These are phyloP conservation scores for Scolopax rusticola DNA, from an alignment of 2,797 vertebrate genomes.

Conservation along the genomic window DNA sequence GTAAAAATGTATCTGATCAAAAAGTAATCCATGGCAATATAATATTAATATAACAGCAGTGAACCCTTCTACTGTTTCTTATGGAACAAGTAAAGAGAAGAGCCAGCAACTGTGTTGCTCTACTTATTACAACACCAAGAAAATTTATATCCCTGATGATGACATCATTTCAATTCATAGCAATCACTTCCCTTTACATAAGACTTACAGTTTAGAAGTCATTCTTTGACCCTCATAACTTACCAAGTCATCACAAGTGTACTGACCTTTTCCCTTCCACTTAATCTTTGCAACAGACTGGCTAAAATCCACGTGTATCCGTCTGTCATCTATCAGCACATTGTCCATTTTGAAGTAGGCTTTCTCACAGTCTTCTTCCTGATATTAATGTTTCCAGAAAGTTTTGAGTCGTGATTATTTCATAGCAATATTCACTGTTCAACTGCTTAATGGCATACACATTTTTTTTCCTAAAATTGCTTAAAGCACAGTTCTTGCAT, in stretches of 20 bases:
- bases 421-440: not conserved
- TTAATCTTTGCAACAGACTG: slow-evolving; percentile 97
- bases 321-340: slow-evolving; percentile 95
- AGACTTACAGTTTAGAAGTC: not conserved
- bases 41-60: not conserved
- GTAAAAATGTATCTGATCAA: not conserved
- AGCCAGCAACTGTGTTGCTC: not conserved
- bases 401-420: not conserved
- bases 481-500: not conserved
- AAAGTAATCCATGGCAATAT: not conserved
- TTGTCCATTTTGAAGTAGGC: slow-evolving; percentile 99
- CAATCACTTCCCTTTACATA: not conserved
- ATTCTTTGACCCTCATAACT: too few species aligned
- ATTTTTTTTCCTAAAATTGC: not conserved
- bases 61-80: not conserved
- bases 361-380: slow-evolving; percentile 99
- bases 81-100: not conserved
- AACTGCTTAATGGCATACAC: not conserved
- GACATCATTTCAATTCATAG: not conserved
- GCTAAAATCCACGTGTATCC: slow-evolving; percentile 98
- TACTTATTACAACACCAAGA: not conserved
- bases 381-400: slow-evolving; percentile 40
- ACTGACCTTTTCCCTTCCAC: slow-evolving; percentile 96
- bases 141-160: not conserved
- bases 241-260: not conserved